Percentiles rank a stretch among this genome's conserved stretches.
phyloP scores from a whole-genome alignment of 2,888 invertebrate genomes.

The Sinohyriopsis cumingii region DNA sequence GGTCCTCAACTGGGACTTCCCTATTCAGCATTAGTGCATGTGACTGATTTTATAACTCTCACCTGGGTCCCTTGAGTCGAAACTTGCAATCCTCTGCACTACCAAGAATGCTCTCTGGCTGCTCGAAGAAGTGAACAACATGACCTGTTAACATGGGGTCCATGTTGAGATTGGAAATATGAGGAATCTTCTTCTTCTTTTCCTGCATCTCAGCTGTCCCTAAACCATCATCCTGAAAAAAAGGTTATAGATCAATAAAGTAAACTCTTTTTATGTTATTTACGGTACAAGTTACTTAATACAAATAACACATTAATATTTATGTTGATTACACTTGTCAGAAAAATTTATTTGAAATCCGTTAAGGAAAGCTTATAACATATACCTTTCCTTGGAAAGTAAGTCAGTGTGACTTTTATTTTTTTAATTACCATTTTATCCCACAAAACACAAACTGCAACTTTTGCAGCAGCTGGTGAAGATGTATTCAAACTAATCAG shows the following conservation, averaged over 20 bases:
- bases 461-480: too few relatives aligned
- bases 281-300: not conserved
- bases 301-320: not conserved
- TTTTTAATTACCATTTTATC: too few relatives aligned
- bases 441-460: too few relatives aligned
- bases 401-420: too few relatives aligned
- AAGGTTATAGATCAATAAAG: not conserved
- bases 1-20: too few relatives aligned
- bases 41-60: slow-evolving; percentile 14
- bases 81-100: slow-evolving; percentile 71
- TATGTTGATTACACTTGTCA: not conserved
- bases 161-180: slow-evolving; percentile 76
- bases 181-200: slow-evolving; percentile 72
- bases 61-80: slow-evolving; percentile 74
- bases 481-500: too few relatives aligned
- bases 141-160: slow-evolving; percentile 75
- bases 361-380: not conserved
- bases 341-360: not conserved
- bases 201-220: slow-evolving; percentile 55
- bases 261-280: too few relatives aligned
- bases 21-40: too few relatives aligned
- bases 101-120: slow-evolving; percentile 71
- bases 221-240: slow-evolving; percentile 11
- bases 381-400: too few relatives aligned
- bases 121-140: slow-evolving; percentile 73